A percentile compares a stretch with the other conserved stretches of the same genome.
Conservation (phyloP, 2,113 vertebrate genomes). For the Colaptes auratus region DNA sequence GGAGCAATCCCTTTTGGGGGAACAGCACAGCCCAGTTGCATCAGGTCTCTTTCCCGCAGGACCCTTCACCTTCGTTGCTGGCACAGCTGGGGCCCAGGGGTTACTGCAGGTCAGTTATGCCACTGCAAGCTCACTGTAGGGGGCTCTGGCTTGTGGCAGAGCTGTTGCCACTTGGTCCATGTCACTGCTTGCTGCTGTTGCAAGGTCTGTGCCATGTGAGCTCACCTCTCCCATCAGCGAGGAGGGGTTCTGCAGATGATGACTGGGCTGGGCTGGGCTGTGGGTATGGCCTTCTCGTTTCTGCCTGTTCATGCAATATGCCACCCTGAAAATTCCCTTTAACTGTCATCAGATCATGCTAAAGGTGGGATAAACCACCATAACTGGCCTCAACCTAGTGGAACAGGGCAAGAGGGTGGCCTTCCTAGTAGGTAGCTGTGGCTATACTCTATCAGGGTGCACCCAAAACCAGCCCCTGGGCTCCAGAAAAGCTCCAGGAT, state of each 20-base stretch:
- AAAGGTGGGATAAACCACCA: background rate
- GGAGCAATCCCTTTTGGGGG: background rate
- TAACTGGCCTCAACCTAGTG: background rate
- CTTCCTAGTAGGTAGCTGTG: background rate
- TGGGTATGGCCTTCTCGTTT: background rate
- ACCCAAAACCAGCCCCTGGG: background rate
- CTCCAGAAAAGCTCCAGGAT: background rate
- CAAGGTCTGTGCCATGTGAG: background rate
- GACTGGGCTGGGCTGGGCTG: background rate
- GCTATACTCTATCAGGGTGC: fast-evolving
- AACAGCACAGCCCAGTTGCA: background rate
- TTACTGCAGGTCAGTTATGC: background rate
- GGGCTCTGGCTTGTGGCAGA: background rate
- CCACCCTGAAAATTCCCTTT: background rate
- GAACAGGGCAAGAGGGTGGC: background rate
- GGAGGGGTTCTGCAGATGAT: background rate
- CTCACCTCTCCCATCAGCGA: fast-evolving
- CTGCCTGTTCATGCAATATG: background rate
- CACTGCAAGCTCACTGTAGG: fast-evolving
- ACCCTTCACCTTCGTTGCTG: fast-evolving
- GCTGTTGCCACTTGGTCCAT: background rate
- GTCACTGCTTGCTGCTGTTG: background rate
- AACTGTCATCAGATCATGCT: background rate
- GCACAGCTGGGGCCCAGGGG: fast-evolving
- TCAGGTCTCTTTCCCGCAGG: background rate